These are phyloP conservation scores for Leucophenga maculata DNA, from an alignment of 2,888 invertebrate species.

Conservation along the genomic window DNA sequence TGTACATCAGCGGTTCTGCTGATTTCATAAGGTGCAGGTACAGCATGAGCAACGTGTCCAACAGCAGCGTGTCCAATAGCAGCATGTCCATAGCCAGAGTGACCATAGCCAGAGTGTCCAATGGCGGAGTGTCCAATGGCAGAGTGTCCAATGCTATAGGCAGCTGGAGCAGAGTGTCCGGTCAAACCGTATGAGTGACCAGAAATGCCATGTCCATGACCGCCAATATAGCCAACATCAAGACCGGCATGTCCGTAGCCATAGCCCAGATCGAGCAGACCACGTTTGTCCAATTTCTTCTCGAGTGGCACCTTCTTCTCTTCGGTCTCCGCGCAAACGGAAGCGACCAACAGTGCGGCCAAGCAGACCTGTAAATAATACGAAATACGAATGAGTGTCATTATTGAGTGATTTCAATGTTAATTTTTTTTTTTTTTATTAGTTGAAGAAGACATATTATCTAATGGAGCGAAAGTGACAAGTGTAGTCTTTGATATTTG, in stretches of 20 bases:
- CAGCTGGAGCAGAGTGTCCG: constrained; percentile 57
- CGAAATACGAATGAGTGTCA: background rate
- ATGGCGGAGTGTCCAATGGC: constrained; percentile 61
- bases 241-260: constrained; percentile 85
- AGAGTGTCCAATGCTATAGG: constrained; percentile 45
- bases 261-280: constrained; percentile 84
- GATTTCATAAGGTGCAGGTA: constrained; percentile 58
- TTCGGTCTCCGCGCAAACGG: constrained; percentile 73
- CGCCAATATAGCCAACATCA: constrained; percentile 82
- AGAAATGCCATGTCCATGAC: constrained; percentile 66
- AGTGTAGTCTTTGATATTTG: constrained; percentile 44
- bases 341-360: constrained; percentile 83
- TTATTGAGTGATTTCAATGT: background rate
- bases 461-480: constrained; percentile 59
- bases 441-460: constrained; percentile 37
- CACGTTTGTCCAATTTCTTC: constrained; percentile 88
- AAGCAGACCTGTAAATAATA: constrained; percentile 77
- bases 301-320: constrained; percentile 76
- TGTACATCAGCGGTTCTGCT: constrained; percentile 76
- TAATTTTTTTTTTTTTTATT: background rate
- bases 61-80: constrained; percentile 50
- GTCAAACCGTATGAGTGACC: constrained; percentile 49
- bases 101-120: constrained; percentile 64
- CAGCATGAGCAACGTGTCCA: constrained; percentile 52
- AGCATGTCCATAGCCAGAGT: constrained; percentile 46